Evolutionary conservation across 2,888 invertebrate species (phyloP), one percentile per base, ranked within the genome.

Genomic region (Stratiomys singularior): DNA sequence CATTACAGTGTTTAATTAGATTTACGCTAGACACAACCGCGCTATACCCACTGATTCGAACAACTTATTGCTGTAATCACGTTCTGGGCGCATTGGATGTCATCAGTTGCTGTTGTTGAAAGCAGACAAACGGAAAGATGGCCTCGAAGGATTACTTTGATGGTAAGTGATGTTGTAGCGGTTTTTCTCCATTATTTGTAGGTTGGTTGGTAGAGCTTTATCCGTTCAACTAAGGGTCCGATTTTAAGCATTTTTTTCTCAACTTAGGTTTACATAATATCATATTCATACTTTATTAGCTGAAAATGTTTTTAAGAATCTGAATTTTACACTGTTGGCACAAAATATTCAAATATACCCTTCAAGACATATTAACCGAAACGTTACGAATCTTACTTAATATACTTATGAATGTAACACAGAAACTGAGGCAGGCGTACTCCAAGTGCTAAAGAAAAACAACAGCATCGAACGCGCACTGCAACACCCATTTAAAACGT

Each of bases 111-210:
- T 44, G 46, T 28, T 4, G 66, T 13, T 66, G 37, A 11, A 27
- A 72, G 27, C 30, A 11, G 47, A 46, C 44, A 37, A 1, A 47
- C 27, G 13, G 60, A n/a, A 60, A 30, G 56, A 78, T 78, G 78
- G 76, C 78, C 30, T 60, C 71, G 18, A 78, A 78, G 58, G 78
- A 78, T 63, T 76, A 78, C 56, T 78, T 78, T 71, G 78, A 60
- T 27, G 60, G 74, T 74, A 18, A 74, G 74, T 74, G 44, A 5
- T 52, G 15, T n/a, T n/a, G n/a, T n/a, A 52, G 15, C 15, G 18
- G 3, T 52, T 4, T 18, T 52, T 52, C 52, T 13, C 15, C 15
- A 4, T 18, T 5, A 13, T 15, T 52, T 52, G 15, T 52, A n/a
- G n/a, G n/a, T n/a, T n/a, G n/a, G n/a, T n/a, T n/a, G n/a, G 7